phyloP scores from a whole-genome alignment of 2,113 vertebrate genomes.

The Atherinomorus stipes region DNA sequence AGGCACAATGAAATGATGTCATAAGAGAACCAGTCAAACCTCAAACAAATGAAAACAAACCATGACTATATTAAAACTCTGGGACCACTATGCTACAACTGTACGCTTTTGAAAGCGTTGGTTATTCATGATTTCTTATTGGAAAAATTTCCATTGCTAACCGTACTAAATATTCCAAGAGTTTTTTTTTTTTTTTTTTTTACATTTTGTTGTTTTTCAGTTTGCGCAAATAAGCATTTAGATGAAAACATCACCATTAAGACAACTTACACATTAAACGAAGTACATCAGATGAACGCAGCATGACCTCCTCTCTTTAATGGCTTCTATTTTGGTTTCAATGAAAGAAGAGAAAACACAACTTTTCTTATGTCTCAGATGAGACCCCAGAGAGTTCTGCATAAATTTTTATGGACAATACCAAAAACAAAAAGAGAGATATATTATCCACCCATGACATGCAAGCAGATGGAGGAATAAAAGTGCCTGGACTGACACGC shows the following conservation, averaged over 20 bases:
- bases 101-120: no score
- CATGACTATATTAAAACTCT: no score
- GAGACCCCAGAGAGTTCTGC: no score
- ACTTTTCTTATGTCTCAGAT: constrained; percentile 59
- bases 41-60: no score
- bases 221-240: background rate
- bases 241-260: background rate
- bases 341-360: constrained; percentile 77
- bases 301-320: constrained; percentile 49
- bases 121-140: no score
- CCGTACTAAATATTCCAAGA: no score
- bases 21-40: no score
- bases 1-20: no score
- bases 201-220: no score
- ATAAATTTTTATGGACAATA: constrained; percentile 60
- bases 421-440: constrained; percentile 65
- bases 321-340: constrained; percentile 72
- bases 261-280: constrained; percentile 53
- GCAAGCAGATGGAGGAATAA: constrained; percentile 61
- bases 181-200: no score
- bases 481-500: constrained; percentile 22
- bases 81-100: no score
- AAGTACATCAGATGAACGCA: constrained; percentile 46
- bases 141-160: no score
- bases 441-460: constrained; percentile 52